These are phyloP conservation scores for Mesocentrotus franciscanus DNA, from an alignment of 53 echinoderm and acorn worm genomes.

Conservation along the genomic window DNA sequence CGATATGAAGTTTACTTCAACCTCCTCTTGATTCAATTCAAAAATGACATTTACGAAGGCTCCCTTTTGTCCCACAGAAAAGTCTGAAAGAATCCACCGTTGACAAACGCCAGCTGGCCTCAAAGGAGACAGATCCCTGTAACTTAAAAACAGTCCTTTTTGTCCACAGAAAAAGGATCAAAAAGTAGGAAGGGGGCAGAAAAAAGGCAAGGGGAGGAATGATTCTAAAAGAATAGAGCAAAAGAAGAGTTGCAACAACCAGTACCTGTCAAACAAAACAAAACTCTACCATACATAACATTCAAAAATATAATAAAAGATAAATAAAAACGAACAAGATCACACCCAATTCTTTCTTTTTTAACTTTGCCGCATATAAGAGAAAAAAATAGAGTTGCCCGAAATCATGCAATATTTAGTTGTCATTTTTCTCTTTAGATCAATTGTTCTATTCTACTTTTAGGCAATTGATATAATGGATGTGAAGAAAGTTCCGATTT, in stretches of 20 bases:
- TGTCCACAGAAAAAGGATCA: neutral
- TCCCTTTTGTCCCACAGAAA: slow-evolving; percentile 28
- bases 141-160: neutral
- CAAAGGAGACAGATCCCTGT: neutral
- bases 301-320: slow-evolving; percentile 46
- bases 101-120: neutral
- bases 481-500: neutral
- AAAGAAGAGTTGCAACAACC: neutral
- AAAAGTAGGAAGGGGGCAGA: neutral
- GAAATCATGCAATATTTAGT: slow-evolving; percentile 42
- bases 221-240: neutral
- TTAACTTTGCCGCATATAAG: neutral
- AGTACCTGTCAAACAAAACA: slow-evolving; percentile 59
- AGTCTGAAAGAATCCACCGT: slow-evolving; percentile 61
- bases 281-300: slow-evolving; percentile 11
- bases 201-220: neutral
- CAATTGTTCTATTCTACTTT: neutral
- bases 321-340: slow-evolving; percentile 44
- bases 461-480: neutral
- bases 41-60: slow-evolving; percentile 29
- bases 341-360: slow-evolving; percentile 20
- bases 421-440: neutral
- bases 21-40: neutral
- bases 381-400: neutral
- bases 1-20: neutral